phyloP scores from a whole-genome alignment of 2,888 invertebrate species.

The Pristionchus japonicus region DNA sequence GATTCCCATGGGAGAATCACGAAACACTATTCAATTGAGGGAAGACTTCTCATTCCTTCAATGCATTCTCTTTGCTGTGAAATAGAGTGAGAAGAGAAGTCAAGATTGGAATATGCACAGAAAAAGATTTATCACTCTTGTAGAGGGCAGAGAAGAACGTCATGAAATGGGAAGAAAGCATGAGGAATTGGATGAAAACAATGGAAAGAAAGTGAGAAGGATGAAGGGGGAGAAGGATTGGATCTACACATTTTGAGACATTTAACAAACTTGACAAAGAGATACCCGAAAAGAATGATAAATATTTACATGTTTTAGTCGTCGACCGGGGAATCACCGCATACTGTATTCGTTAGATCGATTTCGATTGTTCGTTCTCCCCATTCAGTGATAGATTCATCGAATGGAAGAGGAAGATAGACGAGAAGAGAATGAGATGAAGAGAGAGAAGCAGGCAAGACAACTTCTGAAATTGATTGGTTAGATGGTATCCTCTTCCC shows the following conservation, averaged over 20 bases:
- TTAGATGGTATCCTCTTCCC: not conserved
- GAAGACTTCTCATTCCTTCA: constrained; percentile 4
- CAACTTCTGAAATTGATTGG: not conserved
- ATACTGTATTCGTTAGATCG: constrained; percentile 21
- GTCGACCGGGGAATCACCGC: not conserved
- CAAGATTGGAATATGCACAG: not conserved
- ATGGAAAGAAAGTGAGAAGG: constrained; percentile 27
- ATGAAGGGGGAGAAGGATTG: not conserved
- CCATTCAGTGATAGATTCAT: not conserved
- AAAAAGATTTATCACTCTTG: not conserved
- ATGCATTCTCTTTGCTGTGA: too few relatives aligned
- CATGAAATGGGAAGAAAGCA: constrained; percentile 8
- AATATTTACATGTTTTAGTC: not conserved
- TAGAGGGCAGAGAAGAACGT: constrained; percentile 28
- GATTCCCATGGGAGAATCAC: not conserved
- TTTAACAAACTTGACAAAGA: not conserved
- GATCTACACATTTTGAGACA: not conserved
- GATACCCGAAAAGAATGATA: not conserved
- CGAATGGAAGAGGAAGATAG: constrained; percentile 7
- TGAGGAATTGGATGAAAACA: constrained; percentile 16
- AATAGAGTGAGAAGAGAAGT: not conserved
- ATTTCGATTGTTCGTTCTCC: not conserved
- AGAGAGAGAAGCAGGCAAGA: not conserved
- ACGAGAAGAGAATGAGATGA: constrained; percentile 16
- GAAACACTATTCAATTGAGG: constrained; percentile 36